A percentile compares a stretch with the other conserved stretches of the same genome.
Evolutionary conservation across 2,888 invertebrate species (phyloP).

Genomic region (Leucophora obtusa): DNA sequence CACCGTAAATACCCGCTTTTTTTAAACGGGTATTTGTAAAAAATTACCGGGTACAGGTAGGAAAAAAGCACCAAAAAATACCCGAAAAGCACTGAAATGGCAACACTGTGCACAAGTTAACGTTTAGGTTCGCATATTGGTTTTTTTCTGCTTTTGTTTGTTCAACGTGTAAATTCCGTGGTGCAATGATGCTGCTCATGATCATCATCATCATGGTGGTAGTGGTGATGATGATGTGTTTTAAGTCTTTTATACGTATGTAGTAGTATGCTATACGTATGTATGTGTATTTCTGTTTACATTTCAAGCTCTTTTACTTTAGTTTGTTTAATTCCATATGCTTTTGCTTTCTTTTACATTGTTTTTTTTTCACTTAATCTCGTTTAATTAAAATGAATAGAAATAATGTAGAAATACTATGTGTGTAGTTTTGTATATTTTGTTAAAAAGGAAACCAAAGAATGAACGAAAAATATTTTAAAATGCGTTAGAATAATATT

Average conservation of each 20-base stretch:
- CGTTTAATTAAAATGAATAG: conserved; percentile 64
- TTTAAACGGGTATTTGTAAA: no score
- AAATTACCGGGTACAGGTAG: no score
- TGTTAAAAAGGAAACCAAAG: background rate
- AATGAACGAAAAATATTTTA: background rate
- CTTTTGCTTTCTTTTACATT: conserved; percentile 42
- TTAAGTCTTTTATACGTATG: conserved; percentile 23
- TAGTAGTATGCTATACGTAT: background rate
- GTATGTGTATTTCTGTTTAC: conserved; percentile 37
- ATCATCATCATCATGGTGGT: background rate
- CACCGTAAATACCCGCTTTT: no score
- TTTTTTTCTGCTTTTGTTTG: conserved; percentile 32
- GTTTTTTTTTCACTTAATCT: conserved; percentile 56
- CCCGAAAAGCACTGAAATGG: no score
- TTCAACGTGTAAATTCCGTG: conserved; percentile 43
- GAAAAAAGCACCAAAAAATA: no score
- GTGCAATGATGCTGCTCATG: conserved; percentile 17
- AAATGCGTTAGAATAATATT: conserved; percentile 12
- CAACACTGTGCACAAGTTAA: background rate
- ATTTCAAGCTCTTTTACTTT: conserved; percentile 16
- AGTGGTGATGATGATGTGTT: conserved; percentile 24
- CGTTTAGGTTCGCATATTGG: conserved; percentile 22
- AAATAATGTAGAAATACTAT: conserved; percentile 59
- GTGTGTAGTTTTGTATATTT: conserved; percentile 12
- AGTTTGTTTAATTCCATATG: conserved; percentile 52